A percentile compares a stretch with the other conserved stretches of the same genome.
Evolutionary conservation across 1,140 invertebrate species (phyloP).

Genomic region (Neodiprion lecontei): DNA sequence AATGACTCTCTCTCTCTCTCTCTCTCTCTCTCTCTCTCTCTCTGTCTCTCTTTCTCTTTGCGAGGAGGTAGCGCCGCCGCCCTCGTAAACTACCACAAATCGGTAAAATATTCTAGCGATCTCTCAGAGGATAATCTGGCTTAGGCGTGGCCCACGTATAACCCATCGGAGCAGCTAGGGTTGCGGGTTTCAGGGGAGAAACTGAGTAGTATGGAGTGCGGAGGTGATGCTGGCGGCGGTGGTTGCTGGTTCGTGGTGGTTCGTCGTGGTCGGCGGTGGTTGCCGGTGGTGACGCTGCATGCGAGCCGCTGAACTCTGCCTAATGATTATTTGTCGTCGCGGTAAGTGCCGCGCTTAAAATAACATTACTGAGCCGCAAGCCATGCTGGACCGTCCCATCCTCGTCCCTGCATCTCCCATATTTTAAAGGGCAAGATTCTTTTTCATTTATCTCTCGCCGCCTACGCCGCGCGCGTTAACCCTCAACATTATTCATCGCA

Average conservation of each 20-base stretch:
- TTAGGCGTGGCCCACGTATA: conserved; percentile 28
- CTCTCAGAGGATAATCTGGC: conserved; percentile 47
- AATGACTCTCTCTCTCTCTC: conserved; percentile 23
- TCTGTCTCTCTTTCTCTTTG: conserved; percentile 16
- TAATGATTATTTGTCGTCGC: conserved; percentile 49
- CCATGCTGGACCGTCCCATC: conserved; percentile 15
- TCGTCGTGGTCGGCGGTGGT: not conserved
- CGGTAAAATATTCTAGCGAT: conserved; percentile 46
- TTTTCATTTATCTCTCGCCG: too few species aligned
- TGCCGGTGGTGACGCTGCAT: conserved; percentile 10
- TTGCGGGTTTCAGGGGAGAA: conserved; percentile 1
- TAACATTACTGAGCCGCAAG: conserved; percentile 45
- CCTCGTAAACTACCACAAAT: conserved; percentile 30
- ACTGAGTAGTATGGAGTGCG: not conserved
- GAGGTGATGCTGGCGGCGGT: not conserved
- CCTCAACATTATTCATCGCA: too few species aligned
- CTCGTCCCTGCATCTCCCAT: too few species aligned
- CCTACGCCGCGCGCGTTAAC: too few species aligned
- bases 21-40: conserved; percentile 21
- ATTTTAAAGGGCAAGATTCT: too few species aligned
- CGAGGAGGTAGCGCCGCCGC: not conserved
- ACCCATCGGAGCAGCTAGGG: conserved; percentile 2
- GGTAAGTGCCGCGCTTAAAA: conserved; percentile 46
- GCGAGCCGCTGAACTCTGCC: conserved; percentile 42
- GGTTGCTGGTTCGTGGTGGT: not conserved